phyloP scores from a whole-genome alignment of 2,797 vertebrate species.

The Diplodus puntazzo region DNA sequence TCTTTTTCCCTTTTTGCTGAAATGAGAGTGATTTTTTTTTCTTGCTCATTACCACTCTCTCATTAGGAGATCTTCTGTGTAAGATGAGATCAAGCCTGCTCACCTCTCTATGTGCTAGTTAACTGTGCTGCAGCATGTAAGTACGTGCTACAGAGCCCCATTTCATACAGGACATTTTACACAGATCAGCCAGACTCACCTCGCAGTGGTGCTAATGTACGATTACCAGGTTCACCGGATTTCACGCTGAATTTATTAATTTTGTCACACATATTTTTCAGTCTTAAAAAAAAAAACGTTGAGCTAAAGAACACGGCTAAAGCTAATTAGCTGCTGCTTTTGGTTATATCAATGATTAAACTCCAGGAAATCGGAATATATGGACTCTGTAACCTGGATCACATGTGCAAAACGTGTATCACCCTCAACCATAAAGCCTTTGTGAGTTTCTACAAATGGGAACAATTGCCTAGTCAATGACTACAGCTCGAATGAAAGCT shows the following conservation, averaged over 20 bases:
- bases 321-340: neutral
- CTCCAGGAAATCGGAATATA: neutral
- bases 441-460: constrained; percentile 27
- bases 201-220: constrained; percentile 44
- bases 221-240: constrained; percentile 51
- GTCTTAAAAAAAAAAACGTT: constrained; percentile 13
- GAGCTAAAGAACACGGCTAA: neutral
- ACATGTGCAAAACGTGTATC: neutral
- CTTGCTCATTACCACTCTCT: constrained; percentile 70
- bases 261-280: constrained; percentile 21
- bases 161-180: constrained; percentile 62
- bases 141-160: constrained; percentile 43
- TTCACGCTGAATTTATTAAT: constrained; percentile 51
- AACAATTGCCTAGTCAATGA: constrained; percentile 36
- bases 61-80: constrained; percentile 70
- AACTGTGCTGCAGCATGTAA: constrained; percentile 60
- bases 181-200: constrained; percentile 52
- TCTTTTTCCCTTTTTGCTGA: constrained; percentile 18
- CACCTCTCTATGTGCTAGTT: constrained; percentile 62
- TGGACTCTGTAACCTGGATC: constrained; percentile 1
- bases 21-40: constrained; percentile 52
- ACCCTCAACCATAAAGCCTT: constrained; percentile 1
- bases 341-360: neutral
- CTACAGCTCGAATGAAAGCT: constrained; percentile 30
- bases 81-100: constrained; percentile 65